A percentile compares a stretch with the other conserved stretches of the same genome.
These are phyloP conservation scores for Gobio occitaniae DNA, from an alignment of 2,797 vertebrate genomes.

Conservation along the genomic window DNA sequence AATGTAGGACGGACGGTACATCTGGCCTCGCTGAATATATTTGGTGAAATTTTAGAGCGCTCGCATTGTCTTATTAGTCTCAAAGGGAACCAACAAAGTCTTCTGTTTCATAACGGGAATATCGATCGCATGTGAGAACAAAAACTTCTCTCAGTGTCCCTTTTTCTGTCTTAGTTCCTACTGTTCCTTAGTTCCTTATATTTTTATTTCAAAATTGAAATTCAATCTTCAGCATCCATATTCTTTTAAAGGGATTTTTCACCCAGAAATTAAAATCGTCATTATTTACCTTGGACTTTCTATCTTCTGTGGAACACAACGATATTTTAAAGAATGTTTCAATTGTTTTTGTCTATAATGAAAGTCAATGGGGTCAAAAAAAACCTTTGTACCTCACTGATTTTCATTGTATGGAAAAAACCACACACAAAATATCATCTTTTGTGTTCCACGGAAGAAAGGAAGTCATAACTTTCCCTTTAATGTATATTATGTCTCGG, in stretches of 20 bases:
- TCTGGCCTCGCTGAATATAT: slow-evolving; percentile 20
- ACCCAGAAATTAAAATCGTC: neutral
- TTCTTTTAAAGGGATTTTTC: slow-evolving; percentile 7
- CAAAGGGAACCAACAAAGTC: slow-evolving; percentile 10
- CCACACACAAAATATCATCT: neutral
- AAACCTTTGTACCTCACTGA: neutral
- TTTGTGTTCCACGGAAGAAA: neutral
- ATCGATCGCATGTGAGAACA: neutral
- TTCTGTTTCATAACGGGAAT: slow-evolving; percentile 8
- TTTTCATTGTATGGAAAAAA: neutral
- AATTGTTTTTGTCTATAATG: neutral
- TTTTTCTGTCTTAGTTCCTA: slow-evolving; percentile 4
- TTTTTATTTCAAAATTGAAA: neutral
- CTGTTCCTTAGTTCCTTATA: neutral
- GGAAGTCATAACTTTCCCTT: neutral
- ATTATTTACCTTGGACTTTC: neutral
- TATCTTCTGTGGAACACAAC: neutral
- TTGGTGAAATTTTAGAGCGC: slow-evolving; percentile 16
- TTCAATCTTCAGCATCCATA: neutral
- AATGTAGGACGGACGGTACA: slow-evolving; percentile 18
- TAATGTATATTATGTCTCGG: neutral
- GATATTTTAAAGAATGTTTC: neutral
- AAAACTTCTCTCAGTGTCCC: neutral
- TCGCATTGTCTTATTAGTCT: slow-evolving; percentile 23
- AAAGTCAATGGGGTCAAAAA: neutral